A percentile compares a stretch with the other conserved stretches of the same genome.
Conservation (phyloP, 2,797 vertebrate genomes). For the Bovichtus variegatus region DNA sequence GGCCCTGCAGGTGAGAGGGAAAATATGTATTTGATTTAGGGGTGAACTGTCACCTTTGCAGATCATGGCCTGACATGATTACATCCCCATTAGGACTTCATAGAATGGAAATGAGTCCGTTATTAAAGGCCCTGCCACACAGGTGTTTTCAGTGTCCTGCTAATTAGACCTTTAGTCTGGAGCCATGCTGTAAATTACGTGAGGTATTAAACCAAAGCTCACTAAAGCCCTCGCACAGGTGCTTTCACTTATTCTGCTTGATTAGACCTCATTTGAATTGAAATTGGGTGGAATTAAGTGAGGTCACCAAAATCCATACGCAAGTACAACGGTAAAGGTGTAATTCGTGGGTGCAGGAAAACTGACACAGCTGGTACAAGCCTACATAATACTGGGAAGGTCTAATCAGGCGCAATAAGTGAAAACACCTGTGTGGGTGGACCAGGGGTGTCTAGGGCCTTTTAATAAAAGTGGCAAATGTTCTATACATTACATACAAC, state of each 20-base stretch:
- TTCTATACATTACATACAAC: too few species aligned
- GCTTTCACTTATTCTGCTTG: not conserved
- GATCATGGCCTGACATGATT: not conserved
- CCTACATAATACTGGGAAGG: not conserved
- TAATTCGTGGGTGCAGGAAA: not conserved
- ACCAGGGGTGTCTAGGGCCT: not conserved
- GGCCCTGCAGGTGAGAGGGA: too few species aligned
- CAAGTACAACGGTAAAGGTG: not conserved
- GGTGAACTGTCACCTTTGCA: too few species aligned
- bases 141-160: not conserved
- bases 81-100: not conserved
- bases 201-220: not conserved
- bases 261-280: not conserved
- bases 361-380: not conserved
- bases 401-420: not conserved
- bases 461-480: too few species aligned
- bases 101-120: not conserved
- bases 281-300: not conserved
- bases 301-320: not conserved
- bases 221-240: constrained; percentile 11
- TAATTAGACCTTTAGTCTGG: not conserved
- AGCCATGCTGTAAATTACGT: not conserved
- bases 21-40: too few species aligned
- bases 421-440: not conserved
- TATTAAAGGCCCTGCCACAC: not conserved